Percentiles rank a stretch among this genome's conserved stretches.
Conservation (phyloP, 2,888 invertebrate genomes). For the Incurvaria masculella region DNA sequence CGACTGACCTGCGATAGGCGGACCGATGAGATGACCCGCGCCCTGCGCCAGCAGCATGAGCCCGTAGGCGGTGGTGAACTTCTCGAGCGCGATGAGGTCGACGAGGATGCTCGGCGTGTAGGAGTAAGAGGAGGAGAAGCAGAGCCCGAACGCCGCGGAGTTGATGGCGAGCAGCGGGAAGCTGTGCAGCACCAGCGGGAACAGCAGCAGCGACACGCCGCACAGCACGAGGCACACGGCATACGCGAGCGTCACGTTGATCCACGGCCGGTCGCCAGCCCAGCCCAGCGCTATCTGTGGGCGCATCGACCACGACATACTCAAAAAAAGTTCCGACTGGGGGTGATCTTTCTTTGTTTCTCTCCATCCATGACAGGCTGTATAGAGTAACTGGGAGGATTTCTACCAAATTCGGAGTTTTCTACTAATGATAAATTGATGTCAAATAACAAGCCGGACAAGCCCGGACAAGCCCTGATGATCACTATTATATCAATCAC, state of each 20-base stretch:
- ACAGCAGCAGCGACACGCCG: constrained; percentile 58
- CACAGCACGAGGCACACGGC: constrained; percentile 71
- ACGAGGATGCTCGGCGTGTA: constrained; percentile 91
- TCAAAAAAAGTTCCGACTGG: not conserved
- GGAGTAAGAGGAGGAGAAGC: constrained; percentile 89
- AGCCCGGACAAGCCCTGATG: too few species aligned
- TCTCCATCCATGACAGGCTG: too few species aligned
- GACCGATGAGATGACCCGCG: constrained; percentile 87
- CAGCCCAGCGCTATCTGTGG: constrained; percentile 76
- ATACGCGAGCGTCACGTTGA: constrained; percentile 82
- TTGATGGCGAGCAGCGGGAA: constrained; percentile 50
- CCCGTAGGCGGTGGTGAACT: constrained; percentile 92
- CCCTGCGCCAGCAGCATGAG: constrained; percentile 87
- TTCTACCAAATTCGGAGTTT: too few species aligned
- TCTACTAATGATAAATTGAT: too few species aligned
- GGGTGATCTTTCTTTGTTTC: too few species aligned
- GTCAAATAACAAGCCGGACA: too few species aligned
- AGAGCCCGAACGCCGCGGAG: constrained; percentile 77
- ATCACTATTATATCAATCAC: too few species aligned
- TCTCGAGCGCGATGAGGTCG: constrained; percentile 83
- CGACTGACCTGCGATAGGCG: constrained; percentile 89
- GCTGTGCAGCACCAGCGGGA: constrained; percentile 56
- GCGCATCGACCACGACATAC: not conserved
- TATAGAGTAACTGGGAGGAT: too few species aligned
- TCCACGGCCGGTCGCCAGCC: constrained; percentile 84